A percentile compares a stretch with the other conserved stretches of the same genome.
Conservation (phyloP, 1,140 invertebrate species). For the Dolichoris vasculosae region DNA sequence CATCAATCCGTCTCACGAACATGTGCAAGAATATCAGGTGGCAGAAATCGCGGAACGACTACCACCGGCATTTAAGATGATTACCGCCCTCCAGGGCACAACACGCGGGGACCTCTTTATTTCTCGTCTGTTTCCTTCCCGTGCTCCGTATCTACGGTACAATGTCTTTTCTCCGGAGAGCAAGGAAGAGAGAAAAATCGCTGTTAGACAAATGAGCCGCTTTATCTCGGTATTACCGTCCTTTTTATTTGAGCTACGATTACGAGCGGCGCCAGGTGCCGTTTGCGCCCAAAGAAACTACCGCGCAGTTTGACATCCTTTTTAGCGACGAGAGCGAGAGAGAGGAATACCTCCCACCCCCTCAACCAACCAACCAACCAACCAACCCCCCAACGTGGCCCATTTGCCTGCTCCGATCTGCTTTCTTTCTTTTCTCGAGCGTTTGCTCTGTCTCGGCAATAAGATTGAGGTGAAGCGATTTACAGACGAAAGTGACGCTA, state of each 20-base stretch:
- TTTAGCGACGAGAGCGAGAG: slow-evolving; percentile 37
- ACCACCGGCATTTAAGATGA: slow-evolving; percentile 67
- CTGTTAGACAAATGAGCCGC: slow-evolving; percentile 73
- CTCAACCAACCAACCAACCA: no score
- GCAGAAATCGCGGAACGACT: slow-evolving; percentile 54
- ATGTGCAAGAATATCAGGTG: slow-evolving; percentile 60
- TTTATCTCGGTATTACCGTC: slow-evolving; percentile 71
- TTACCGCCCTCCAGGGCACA: slow-evolving; percentile 67
- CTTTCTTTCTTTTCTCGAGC: background rate
- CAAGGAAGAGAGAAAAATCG: slow-evolving; percentile 65
- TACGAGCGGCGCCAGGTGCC: slow-evolving; percentile 56
- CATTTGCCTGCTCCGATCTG: background rate
- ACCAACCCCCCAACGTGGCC: no score
- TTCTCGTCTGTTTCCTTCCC: slow-evolving; percentile 35
- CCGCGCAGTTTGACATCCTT: slow-evolving; percentile 55
- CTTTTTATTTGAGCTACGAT: slow-evolving; percentile 72
- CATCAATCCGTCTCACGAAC: slow-evolving; percentile 65
- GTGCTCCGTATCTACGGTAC: slow-evolving; percentile 17
- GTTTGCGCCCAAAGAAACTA: background rate
- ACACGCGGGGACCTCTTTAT: slow-evolving; percentile 40
- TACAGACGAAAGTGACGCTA: slow-evolving; percentile 60
- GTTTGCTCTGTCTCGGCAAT: slow-evolving; percentile 41
- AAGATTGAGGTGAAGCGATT: slow-evolving; percentile 71
- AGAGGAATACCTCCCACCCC: background rate
- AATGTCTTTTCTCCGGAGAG: slow-evolving; percentile 15